Conservation (phyloP, 1,140 invertebrate species). For the Cotesia vestalis region DNA sequence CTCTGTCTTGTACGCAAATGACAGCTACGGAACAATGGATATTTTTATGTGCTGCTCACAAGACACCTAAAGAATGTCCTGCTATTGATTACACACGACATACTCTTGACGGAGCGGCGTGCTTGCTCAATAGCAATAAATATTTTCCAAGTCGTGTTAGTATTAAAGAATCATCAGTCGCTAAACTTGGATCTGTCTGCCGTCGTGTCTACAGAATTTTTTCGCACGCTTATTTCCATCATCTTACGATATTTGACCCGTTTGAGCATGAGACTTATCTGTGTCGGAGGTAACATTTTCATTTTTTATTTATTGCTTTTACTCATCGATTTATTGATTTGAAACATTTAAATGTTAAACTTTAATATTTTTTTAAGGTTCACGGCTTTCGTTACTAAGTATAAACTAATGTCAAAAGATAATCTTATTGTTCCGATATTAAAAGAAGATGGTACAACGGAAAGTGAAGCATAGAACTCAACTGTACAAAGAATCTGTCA, state of each 20-base stretch:
- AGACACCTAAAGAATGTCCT: constrained; percentile 99
- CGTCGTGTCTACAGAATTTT: constrained; percentile 99
- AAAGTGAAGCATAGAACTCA: constrained; percentile 24
- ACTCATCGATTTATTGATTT: constrained; percentile 23
- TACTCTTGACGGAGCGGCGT: constrained; percentile 98
- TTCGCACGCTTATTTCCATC: constrained; percentile 99
- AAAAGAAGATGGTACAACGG: constrained; percentile 70
- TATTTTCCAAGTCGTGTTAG: constrained; percentile 99
- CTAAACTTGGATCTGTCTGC: constrained; percentile 98
- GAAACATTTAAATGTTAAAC: no score
- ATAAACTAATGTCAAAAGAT: constrained; percentile 97
- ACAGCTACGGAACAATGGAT: constrained; percentile 99
- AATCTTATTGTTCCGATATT: constrained; percentile 98
- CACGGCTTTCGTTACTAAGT: constrained; percentile 98
- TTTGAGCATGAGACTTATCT: constrained; percentile 97
- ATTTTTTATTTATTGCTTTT: neutral
- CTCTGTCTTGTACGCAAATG: constrained; percentile 98
- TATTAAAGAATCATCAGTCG: constrained; percentile 98
- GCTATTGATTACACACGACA: constrained; percentile 99
- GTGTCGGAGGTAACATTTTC: constrained; percentile 78
- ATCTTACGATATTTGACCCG: constrained; percentile 95
- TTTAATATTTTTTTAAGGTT: constrained; percentile 68
- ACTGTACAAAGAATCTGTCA: neutral
- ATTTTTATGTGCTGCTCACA: constrained; percentile 99
- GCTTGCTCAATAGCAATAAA: constrained; percentile 98